Percentiles rank a stretch among this genome's conserved stretches.
phyloP scores from a whole-genome alignment of 2,113 vertebrate genomes.

The Hymenochirus boettgeri region DNA sequence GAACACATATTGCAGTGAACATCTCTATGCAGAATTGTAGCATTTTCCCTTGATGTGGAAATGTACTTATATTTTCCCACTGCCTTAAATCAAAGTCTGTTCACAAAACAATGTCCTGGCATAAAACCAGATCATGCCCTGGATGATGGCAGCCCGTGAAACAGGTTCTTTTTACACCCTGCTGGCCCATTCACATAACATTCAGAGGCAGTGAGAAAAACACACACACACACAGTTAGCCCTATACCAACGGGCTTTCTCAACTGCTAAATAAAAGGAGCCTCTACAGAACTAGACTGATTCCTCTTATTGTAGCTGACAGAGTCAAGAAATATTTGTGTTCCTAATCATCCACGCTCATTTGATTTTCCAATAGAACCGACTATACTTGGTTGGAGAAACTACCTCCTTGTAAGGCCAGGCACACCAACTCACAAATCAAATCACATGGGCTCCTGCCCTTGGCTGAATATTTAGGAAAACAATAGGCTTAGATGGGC shows the following conservation, averaged over 20 bases:
- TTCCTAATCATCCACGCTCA: slow-evolving; percentile 4
- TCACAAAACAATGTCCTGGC: slow-evolving; percentile 2
- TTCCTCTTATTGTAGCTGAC: slow-evolving; percentile 11
- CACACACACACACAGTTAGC: neutral
- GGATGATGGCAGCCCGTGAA: slow-evolving; percentile 14
- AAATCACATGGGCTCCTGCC: slow-evolving; percentile 11
- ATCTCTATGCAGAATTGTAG: no score
- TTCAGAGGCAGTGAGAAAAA: slow-evolving; percentile 5
- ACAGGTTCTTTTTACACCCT: slow-evolving; percentile 11
- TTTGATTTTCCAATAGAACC: slow-evolving; percentile 12
- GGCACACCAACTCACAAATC: slow-evolving; percentile 12
- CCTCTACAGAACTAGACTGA: neutral
- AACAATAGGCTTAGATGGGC: slow-evolving; percentile 13
- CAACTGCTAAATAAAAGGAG: neutral
- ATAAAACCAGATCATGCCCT: neutral
- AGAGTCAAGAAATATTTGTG: slow-evolving; percentile 16
- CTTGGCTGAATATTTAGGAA: slow-evolving; percentile 4
- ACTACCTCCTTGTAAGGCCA: slow-evolving; percentile 7
- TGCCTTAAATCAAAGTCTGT: neutral
- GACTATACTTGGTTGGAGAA: neutral
- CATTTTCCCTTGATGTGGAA: slow-evolving; percentile 25
- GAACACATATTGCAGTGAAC: no score
- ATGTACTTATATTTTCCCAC: neutral
- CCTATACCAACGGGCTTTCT: slow-evolving; percentile 5
- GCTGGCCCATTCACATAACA: slow-evolving; percentile 4